phyloP scores from a whole-genome alignment of 2,888 invertebrate genomes.

The Pristionchus arcanus region DNA sequence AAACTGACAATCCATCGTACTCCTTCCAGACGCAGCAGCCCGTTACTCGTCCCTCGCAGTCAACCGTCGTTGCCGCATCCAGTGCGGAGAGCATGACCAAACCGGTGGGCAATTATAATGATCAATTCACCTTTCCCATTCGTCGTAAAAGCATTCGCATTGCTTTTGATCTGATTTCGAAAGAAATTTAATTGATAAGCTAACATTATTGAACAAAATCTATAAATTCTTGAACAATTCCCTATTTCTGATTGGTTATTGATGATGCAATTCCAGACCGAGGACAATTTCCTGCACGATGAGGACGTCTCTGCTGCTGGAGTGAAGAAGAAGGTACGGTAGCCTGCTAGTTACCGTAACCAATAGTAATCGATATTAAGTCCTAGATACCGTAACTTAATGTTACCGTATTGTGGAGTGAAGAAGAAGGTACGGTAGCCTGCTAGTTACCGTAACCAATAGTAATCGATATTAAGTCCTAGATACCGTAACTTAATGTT shows the following conservation, averaged over 20 bases:
- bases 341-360: background rate
- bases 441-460: too few relatives aligned
- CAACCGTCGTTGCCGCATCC: background rate
- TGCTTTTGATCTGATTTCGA: too few relatives aligned
- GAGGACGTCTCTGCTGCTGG: background rate
- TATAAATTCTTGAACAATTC: background rate
- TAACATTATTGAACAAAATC: too few relatives aligned
- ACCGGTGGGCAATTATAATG: background rate
- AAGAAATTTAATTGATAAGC: background rate
- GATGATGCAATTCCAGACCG: background rate
- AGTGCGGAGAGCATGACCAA: constrained; percentile 23
- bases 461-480: too few relatives aligned
- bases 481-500: background rate
- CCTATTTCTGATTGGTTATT: background rate
- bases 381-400: background rate
- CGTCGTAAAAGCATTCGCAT: too few relatives aligned
- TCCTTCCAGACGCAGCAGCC: background rate
- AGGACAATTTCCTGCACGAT: background rate
- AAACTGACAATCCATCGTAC: background rate
- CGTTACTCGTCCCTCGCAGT: too few relatives aligned
- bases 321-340: background rate
- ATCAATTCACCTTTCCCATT: too few relatives aligned
- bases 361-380: background rate
- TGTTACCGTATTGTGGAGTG: too few relatives aligned
- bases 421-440: background rate